Evolutionary conservation across 64 coral and sea anemone genomes (phyloP).

Genomic region (Montipora efflorescens): DNA sequence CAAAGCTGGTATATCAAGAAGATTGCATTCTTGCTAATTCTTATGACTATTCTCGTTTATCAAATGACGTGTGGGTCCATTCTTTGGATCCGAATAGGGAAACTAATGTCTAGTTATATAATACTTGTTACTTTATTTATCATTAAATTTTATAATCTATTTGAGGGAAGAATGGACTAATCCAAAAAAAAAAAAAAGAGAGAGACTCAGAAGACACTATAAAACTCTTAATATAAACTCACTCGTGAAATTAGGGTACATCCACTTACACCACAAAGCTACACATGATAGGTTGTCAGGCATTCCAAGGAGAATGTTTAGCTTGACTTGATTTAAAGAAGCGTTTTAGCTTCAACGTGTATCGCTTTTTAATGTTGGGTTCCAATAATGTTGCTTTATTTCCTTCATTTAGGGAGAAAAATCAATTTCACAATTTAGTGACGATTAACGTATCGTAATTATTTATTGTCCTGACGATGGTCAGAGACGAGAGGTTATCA

Average conservation of each 20-base stretch:
- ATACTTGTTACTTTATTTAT: background rate
- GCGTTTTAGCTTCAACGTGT: conserved; percentile 32
- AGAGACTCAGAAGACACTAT: no score
- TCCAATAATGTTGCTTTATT: conserved; percentile 1
- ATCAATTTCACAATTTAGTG: background rate
- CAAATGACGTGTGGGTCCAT: conserved; percentile 23
- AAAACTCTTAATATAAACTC: no score
- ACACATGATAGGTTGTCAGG: no score
- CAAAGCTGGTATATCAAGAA: conserved; percentile 68
- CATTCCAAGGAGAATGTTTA: background rate
- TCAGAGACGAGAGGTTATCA: background rate
- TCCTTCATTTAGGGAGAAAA: background rate
- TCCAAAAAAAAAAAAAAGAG: background rate
- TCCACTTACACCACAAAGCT: no score
- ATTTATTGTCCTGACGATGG: conserved; percentile 1
- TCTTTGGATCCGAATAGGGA: conserved; percentile 42
- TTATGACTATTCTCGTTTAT: background rate
- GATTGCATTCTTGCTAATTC: conserved; percentile 55
- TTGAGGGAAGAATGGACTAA: background rate
- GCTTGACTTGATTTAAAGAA: background rate
- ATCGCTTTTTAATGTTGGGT: background rate
- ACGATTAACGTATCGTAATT: background rate
- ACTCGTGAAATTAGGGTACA: no score
- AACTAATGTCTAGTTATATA: conserved; percentile 1
- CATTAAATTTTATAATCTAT: background rate